These are phyloP conservation scores for Cyaniris semiargus DNA, from an alignment of 2,888 invertebrate species.

Conservation along the genomic window DNA sequence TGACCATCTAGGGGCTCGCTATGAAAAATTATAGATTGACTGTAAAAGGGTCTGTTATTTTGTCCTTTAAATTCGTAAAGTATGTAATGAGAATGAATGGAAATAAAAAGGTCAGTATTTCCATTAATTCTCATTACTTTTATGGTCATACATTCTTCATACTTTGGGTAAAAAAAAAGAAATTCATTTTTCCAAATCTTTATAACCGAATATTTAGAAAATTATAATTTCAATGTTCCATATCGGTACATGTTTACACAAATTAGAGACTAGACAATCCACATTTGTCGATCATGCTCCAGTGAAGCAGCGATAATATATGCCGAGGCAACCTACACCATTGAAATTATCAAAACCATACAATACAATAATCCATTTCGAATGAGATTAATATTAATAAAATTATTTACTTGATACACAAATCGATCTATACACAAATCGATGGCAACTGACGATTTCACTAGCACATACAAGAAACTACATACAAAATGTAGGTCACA, in stretches of 20 bases:
- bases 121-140: too few species aligned
- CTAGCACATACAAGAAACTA: slow-evolving; percentile 59
- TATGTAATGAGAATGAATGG: too few species aligned
- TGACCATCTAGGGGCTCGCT: too few species aligned
- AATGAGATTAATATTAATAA: slow-evolving; percentile 39
- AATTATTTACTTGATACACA: slow-evolving; percentile 44
- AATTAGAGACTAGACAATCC: slow-evolving; percentile 77
- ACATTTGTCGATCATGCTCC: slow-evolving; percentile 61
- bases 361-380: slow-evolving; percentile 40
- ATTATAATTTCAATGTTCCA: slow-evolving; percentile 67
- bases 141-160: too few species aligned
- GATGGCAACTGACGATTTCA: slow-evolving; percentile 73
- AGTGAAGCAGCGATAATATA: slow-evolving; percentile 59
- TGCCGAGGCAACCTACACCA: slow-evolving; percentile 57
- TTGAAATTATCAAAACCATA: slow-evolving; percentile 33
- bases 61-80: too few species aligned
- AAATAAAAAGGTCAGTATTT: too few species aligned
- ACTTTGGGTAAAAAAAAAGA: slow-evolving; percentile 47
- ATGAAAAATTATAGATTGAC: too few species aligned
- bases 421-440: slow-evolving; percentile 56
- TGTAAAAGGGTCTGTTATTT: too few species aligned
- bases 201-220: slow-evolving; percentile 77
- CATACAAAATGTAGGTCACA: slow-evolving; percentile 35
- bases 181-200: slow-evolving; percentile 69
- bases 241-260: slow-evolving; percentile 73